A percentile compares a stretch with the other conserved stretches of the same genome.
phyloP scores from a whole-genome alignment of 2,888 invertebrate genomes.

The Peribatodes rhomboidaria region DNA sequence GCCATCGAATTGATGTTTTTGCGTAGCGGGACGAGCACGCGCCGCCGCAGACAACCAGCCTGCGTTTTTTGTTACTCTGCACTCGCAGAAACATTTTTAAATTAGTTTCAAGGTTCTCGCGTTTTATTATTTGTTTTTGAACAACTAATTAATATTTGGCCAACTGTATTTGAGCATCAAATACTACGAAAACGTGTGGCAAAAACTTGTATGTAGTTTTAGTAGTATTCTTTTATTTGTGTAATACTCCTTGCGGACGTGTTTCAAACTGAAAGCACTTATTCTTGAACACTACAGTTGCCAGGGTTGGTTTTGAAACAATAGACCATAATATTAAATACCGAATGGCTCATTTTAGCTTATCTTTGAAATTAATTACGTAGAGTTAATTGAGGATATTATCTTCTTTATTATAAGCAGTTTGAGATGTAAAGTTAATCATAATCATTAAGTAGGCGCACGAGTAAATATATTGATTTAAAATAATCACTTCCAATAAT shows the following conservation, averaged over 20 bases:
- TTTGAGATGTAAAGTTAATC: slow-evolving; percentile 2
- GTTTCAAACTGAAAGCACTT: slow-evolving; percentile 1
- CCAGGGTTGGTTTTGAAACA: slow-evolving; percentile 8
- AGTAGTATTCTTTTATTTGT: slow-evolving; percentile 6
- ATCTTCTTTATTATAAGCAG: background rate
- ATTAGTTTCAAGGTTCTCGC: slow-evolving; percentile 44
- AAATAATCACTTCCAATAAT: slow-evolving; percentile 9
- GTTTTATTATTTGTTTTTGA: slow-evolving; percentile 41
- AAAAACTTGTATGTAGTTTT: slow-evolving; percentile 24
- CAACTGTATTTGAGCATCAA: slow-evolving; percentile 36
- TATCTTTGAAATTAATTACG: slow-evolving; percentile 10
- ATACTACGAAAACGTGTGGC: slow-evolving; percentile 23
- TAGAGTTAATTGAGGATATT: slow-evolving; percentile 1
- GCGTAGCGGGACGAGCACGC: slow-evolving; percentile 52
- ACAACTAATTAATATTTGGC: slow-evolving; percentile 32
- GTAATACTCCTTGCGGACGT: background rate
- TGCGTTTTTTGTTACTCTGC: slow-evolving; percentile 47
- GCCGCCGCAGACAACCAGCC: slow-evolving; percentile 38
- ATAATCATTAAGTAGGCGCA: slow-evolving; percentile 8
- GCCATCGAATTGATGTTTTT: slow-evolving; percentile 53
- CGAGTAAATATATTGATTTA: slow-evolving; percentile 6
- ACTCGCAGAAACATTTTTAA: slow-evolving; percentile 53
- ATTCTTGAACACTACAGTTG: background rate
- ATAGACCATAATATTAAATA: slow-evolving; percentile 15
- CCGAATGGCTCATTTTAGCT: slow-evolving; percentile 5